Evolutionary conservation across 2,797 vertebrate species (phyloP).

Genomic region (Neosalanx taihuensis): DNA sequence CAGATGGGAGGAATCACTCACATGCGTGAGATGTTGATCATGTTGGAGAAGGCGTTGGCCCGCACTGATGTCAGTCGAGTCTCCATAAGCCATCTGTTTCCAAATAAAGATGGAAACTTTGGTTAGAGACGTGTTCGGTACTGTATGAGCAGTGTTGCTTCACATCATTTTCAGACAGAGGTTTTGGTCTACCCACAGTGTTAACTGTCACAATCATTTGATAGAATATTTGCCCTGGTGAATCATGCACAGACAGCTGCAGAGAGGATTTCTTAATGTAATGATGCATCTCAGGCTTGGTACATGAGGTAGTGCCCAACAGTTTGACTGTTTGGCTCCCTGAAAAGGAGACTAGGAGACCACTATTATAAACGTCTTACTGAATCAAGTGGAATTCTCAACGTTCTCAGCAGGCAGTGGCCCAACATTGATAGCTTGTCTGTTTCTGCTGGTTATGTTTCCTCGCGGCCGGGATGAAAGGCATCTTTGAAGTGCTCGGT

Average conservation of each 20-base stretch:
- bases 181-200: background rate
- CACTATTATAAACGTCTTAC: background rate
- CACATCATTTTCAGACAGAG: background rate
- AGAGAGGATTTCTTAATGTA: background rate
- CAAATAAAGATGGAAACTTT: conserved; percentile 26
- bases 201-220: background rate
- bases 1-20: conserved; percentile 71
- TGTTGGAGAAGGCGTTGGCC: conserved; percentile 78
- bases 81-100: conserved; percentile 85
- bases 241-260: background rate
- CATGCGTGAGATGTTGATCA: conserved; percentile 93
- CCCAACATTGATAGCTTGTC: conserved; percentile 19
- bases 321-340: background rate
- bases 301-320: background rate
- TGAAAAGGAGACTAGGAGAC: background rate
- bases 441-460: conserved; percentile 30
- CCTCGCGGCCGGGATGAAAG: conserved; percentile 36
- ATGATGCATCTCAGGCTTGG: background rate
- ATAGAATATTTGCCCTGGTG: background rate
- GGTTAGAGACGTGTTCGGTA: background rate
- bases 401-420: conserved; percentile 14
- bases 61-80: conserved; percentile 82
- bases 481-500: conserved; percentile 44
- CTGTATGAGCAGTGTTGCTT: background rate
- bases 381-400: conserved; percentile 12